Evolutionary conservation across 2,113 vertebrate species (phyloP).

Genomic region (Gallinago undulata): DNA sequence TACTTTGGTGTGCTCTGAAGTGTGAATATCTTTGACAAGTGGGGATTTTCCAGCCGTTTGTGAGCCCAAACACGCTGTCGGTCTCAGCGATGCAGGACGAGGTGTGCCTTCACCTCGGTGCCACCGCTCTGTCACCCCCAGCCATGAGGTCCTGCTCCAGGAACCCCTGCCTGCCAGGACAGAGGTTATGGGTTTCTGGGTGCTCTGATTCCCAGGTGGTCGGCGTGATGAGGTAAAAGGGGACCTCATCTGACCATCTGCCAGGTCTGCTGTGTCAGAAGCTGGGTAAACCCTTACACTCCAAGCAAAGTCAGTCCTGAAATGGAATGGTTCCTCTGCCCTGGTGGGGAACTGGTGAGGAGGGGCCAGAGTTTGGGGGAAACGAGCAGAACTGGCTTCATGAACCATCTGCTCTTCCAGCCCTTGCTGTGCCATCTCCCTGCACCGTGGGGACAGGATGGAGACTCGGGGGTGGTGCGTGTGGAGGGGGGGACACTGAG

Average conservation of each 20-base stretch:
- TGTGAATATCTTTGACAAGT: not conserved
- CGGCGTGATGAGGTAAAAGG: not conserved
- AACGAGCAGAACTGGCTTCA: not conserved
- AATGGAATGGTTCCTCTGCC: not conserved
- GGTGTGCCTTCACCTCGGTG: not conserved
- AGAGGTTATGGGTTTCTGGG: not conserved
- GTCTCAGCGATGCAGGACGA: not conserved
- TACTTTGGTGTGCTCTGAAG: not conserved
- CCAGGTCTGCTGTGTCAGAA: not conserved
- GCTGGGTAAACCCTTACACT: not conserved
- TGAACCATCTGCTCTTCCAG: not conserved
- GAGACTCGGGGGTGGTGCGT: not conserved
- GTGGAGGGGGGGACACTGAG: not conserved
- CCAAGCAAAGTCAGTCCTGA: not conserved
- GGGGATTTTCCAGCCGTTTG: not conserved
- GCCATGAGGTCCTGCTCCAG: not conserved
- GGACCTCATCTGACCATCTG: not conserved
- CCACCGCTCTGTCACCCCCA: not conserved
- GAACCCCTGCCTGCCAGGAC: not conserved
- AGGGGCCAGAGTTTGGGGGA: not conserved
- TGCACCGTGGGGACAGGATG: not conserved
- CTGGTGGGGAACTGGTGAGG: not conserved
- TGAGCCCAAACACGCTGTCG: not conserved
- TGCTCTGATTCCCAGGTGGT: not conserved
- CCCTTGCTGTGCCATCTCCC: not conserved